These are phyloP conservation scores for Melanotus villosus DNA, from an alignment of 2,888 invertebrate species.

Conservation along the genomic window DNA sequence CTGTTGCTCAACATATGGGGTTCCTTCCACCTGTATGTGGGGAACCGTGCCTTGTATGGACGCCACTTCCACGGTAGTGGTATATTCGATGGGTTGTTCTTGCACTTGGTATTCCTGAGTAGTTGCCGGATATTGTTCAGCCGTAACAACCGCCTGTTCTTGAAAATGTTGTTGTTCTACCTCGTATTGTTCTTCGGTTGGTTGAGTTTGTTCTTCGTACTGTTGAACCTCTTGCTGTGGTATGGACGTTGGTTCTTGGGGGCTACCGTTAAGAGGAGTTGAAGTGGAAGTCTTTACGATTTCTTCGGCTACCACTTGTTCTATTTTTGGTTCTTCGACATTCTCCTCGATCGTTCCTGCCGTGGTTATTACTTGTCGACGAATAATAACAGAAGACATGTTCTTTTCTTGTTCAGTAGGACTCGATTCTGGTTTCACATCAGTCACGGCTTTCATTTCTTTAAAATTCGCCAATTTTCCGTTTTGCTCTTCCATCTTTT, in stretches of 20 bases:
- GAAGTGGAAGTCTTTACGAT: slow-evolving; percentile 56
- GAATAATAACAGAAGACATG: slow-evolving; percentile 44
- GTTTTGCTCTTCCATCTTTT: slow-evolving; percentile 44
- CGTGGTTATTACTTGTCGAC: slow-evolving; percentile 63
- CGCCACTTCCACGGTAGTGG: slow-evolving; percentile 46
- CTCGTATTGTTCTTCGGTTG: slow-evolving; percentile 49
- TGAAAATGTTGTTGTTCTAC: slow-evolving; percentile 37
- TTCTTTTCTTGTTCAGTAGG: slow-evolving; percentile 27
- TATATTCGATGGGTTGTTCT: slow-evolving; percentile 67
- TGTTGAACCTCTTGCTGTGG: slow-evolving; percentile 27
- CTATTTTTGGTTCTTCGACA: slow-evolving; percentile 52
- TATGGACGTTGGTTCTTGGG: slow-evolving; percentile 35
- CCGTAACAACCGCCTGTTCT: slow-evolving; percentile 31
- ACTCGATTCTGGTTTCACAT: slow-evolving; percentile 68
- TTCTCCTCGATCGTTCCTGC: slow-evolving; percentile 65
- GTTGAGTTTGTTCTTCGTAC: slow-evolving; percentile 37
- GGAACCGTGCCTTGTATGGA: slow-evolving; percentile 59
- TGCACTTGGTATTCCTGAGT: slow-evolving; percentile 68
- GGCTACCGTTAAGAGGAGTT: slow-evolving; percentile 44
- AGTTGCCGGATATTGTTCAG: slow-evolving; percentile 44
- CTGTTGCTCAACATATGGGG: slow-evolving; percentile 37
- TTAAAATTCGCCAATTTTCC: slow-evolving; percentile 19
- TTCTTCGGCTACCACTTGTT: slow-evolving; percentile 65
- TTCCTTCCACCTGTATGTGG: slow-evolving; percentile 56
- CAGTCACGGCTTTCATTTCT: slow-evolving; percentile 60